These are phyloP conservation scores for Polyodon spathula DNA, from an alignment of 2,113 vertebrate genomes.

Conservation along the genomic window DNA sequence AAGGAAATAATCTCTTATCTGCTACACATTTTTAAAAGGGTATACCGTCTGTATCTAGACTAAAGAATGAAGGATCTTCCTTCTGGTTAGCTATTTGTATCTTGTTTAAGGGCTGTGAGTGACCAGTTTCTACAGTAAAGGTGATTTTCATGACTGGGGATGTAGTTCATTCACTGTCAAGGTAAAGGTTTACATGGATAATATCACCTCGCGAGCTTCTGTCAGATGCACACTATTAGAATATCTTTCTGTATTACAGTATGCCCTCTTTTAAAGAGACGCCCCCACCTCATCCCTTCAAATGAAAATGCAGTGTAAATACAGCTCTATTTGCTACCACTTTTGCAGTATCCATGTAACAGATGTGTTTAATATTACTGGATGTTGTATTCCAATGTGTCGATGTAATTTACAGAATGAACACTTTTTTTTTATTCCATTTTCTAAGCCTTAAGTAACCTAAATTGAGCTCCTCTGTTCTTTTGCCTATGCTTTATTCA, in stretches of 20 bases:
- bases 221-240: neutral
- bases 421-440: slow-evolving; percentile 18
- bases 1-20: neutral
- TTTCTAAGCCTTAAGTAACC: slow-evolving; percentile 11
- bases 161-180: too few relatives aligned
- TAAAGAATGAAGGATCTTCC: too few relatives aligned
- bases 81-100: too few relatives aligned
- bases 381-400: slow-evolving; percentile 10
- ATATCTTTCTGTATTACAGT: neutral
- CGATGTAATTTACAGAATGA: slow-evolving; percentile 14
- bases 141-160: too few relatives aligned
- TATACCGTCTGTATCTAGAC: too few relatives aligned
- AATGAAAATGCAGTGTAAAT: neutral
- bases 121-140: too few relatives aligned
- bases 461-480: slow-evolving; percentile 10
- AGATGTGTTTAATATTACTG: slow-evolving; percentile 10
- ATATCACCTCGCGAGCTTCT: too few relatives aligned
- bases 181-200: too few relatives aligned
- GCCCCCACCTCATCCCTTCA: too few relatives aligned
- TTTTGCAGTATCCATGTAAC: slow-evolving; percentile 6
- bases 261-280: too few relatives aligned
- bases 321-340: neutral
- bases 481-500: slow-evolving; percentile 5
- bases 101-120: too few relatives aligned
- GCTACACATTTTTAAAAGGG: too few relatives aligned